These are phyloP conservation scores for Crax fasciolata DNA, from an alignment of 2,797 vertebrate genomes.

Conservation along the genomic window DNA sequence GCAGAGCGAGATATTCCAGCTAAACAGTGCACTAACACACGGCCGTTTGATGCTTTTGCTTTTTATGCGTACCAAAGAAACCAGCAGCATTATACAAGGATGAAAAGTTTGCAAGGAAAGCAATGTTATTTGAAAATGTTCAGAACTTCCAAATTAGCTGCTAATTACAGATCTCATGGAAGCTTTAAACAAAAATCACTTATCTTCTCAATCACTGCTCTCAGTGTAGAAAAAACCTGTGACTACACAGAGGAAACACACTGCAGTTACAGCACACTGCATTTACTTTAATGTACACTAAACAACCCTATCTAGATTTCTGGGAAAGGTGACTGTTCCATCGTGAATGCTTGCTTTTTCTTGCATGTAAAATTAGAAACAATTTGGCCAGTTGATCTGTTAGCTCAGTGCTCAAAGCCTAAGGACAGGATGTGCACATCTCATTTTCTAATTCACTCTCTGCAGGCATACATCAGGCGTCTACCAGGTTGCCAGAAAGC, in stretches of 20 bases:
- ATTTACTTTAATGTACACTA: not conserved
- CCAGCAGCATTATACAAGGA: not conserved
- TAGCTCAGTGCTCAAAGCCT: not conserved
- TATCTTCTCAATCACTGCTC: not conserved
- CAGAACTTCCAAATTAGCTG: not conserved
- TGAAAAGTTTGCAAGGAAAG: not conserved
- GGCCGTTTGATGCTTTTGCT: slow-evolving; percentile 93
- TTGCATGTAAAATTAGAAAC: not conserved
- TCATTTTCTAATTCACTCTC: not conserved
- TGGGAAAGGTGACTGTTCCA: not conserved
- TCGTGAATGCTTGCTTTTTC: not conserved
- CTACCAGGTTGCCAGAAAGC: slow-evolving; percentile 15
- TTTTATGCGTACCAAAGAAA: slow-evolving; percentile 85
- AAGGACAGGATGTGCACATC: not conserved
- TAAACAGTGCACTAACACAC: slow-evolving; percentile 96
- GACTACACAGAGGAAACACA: not conserved
- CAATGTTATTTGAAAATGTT: not conserved
- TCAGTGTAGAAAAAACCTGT: not conserved
- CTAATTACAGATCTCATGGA: not conserved
- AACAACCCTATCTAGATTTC: not conserved
- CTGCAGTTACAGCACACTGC: not conserved
- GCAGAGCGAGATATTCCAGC: slow-evolving; percentile 97
- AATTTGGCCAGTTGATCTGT: not conserved
- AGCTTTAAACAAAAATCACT: slow-evolving; percentile 10
- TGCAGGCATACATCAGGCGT: not conserved